phyloP scores from a whole-genome alignment of 2,888 invertebrate genomes.

The Calephelis perditalis region DNA sequence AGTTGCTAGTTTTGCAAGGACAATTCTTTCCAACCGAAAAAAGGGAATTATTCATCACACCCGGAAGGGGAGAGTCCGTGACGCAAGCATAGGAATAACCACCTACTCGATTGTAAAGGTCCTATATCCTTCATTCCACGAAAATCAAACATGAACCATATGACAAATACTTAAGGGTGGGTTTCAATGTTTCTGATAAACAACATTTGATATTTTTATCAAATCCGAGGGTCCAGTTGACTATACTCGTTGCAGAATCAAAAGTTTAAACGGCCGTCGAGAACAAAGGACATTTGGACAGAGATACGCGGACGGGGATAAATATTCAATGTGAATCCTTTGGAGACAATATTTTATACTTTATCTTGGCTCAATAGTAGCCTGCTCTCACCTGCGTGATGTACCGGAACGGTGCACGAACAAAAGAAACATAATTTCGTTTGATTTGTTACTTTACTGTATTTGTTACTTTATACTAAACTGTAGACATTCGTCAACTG shows the following conservation, averaged over 20 bases:
- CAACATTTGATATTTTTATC: conserved; percentile 44
- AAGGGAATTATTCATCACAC: conserved; percentile 78
- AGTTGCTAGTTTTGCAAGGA: conserved; percentile 72
- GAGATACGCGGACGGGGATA: conserved; percentile 61
- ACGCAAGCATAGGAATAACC: conserved; percentile 74
- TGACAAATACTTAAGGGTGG: conserved; percentile 29
- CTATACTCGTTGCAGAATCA: conserved; percentile 77
- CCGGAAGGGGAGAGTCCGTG: conserved; percentile 77
- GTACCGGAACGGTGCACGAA: conserved; percentile 44
- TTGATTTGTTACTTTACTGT: neutral
- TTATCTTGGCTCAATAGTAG: conserved; percentile 59
- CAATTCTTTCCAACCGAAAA: conserved; percentile 70
- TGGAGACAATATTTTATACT: conserved; percentile 73
- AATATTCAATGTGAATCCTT: conserved; percentile 78
- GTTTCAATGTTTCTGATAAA: conserved; percentile 23
- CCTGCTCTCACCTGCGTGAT: conserved; percentile 65
- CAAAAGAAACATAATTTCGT: conserved; percentile 40
- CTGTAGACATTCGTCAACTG: neutral
- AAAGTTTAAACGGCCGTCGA: conserved; percentile 76
- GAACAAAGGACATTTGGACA: conserved; percentile 73
- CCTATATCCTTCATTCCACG: conserved; percentile 35
- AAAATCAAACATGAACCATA: conserved; percentile 31
- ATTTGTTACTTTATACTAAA: neutral
- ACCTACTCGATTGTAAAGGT: conserved; percentile 45
- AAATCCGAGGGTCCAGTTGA: conserved; percentile 71